Base-by-base conservation (phyloP, 2,888 invertebrate genomes). In the Amiota communis region DNA sequence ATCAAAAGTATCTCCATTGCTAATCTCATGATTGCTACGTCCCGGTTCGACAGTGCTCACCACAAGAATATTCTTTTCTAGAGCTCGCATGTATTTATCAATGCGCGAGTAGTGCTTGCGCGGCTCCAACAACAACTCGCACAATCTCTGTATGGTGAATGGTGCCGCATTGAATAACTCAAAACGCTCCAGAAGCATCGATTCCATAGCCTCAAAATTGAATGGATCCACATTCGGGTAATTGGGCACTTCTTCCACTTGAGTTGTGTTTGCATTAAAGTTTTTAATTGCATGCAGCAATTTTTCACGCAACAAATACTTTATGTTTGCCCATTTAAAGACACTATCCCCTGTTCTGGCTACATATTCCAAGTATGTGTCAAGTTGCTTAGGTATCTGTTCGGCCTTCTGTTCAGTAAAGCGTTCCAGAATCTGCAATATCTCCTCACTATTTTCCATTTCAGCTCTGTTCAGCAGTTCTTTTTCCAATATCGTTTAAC, bases 1-100 rank as follows among this genome's bases (percentile, higher is more conserved):
- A 3, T 63, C 63, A 13, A 63, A 12, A 12, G 15, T 36, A 36
- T 63, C 64, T n/a, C 64, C 64, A 15, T 47, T 64, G 64, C 13
- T 2, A 20, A 20, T 17, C 15, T 59, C 59, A 10, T 11, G 59
- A 9, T 6, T 20, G 20, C n/a, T n/a, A n/a, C 59, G 59, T 59
- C 59, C 63, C n/a, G 23, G 46, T 47, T 47, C 46, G 10, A 64
- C n/a, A 12, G 64, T 67, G 8, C 8, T 67, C 20, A 49, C 65
- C 4, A 67, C 80, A 78, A 96, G 90, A 75, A 96, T 95, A 84
- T 95, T 96, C 89, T 98, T 98, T 88, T 98, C 98, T 74, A 98
- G 92, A 0, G 97, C 98, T 77, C 98, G 91, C 94, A 98, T 95
- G 88, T 95, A 98, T 88, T 98, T 98, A 88, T 98, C 98, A 74